Evolutionary conservation across 1,140 invertebrate species (phyloP).

Genomic region (Monomorium pharaonis): DNA sequence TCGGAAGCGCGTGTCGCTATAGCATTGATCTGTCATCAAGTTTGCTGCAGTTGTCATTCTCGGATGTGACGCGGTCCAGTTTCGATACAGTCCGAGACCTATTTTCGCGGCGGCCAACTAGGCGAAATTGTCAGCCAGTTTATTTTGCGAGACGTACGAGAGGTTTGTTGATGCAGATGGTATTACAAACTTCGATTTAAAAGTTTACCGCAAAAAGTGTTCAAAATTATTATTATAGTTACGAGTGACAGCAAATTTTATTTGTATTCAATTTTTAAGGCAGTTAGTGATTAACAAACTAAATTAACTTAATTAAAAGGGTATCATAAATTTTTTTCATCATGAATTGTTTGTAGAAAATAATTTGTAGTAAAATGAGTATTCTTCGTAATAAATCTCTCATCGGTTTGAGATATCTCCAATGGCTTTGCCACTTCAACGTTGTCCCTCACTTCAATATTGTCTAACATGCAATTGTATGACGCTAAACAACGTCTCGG

Average conservation of each 20-base stretch:
- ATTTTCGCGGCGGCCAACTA: conserved; percentile 22
- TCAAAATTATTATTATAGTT: background rate
- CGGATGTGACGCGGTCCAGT: conserved; percentile 16
- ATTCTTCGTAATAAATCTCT: background rate
- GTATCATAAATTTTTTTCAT: background rate
- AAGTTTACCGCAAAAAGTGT: background rate
- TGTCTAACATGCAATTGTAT: background rate
- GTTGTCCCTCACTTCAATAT: background rate
- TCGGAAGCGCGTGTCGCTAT: background rate
- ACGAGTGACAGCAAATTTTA: background rate
- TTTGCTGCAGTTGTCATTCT: conserved; percentile 23
- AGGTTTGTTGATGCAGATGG: background rate
- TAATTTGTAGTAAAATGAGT: background rate
- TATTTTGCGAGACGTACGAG: background rate
- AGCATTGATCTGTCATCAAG: conserved; percentile 26
- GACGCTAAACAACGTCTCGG: background rate
- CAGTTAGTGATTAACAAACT: background rate
- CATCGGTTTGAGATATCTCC: background rate
- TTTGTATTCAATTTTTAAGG: background rate
- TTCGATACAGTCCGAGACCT: conserved; percentile 21
- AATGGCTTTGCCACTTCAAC: background rate
- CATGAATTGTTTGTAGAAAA: background rate
- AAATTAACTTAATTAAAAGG: background rate
- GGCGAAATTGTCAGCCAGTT: background rate
- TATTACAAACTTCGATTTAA: background rate